Conservation (phyloP, 1,140 invertebrate species). For the Cydia strobilella region DNA sequence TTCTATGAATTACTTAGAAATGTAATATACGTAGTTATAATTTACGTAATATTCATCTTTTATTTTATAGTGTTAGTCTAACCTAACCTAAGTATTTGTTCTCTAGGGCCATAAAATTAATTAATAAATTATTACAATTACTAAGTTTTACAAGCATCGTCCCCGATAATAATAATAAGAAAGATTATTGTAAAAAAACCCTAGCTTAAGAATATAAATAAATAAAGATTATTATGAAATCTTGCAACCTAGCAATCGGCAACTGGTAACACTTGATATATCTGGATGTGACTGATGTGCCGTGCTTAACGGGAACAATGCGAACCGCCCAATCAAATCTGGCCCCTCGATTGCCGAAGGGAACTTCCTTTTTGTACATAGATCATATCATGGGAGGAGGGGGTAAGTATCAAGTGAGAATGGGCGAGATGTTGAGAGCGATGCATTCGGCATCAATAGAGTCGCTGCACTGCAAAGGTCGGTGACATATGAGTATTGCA, state of each 20-base stretch:
- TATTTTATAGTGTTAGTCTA: too few species aligned
- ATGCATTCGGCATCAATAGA: conserved; percentile 58
- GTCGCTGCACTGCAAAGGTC: conserved; percentile 50
- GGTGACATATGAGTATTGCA: conserved; percentile 72
- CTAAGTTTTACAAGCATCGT: too few species aligned
- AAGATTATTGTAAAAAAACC: too few species aligned
- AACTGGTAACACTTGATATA: conserved; percentile 45
- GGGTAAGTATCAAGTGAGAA: conserved; percentile 35
- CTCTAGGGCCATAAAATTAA: too few species aligned
- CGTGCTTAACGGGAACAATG: conserved; percentile 36
- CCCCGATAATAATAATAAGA: too few species aligned
- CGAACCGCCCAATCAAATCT: conserved; percentile 39
- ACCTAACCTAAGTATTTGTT: too few species aligned
- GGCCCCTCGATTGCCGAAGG: conserved; percentile 37
- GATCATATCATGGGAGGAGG: conserved; percentile 35
- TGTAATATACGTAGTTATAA: too few species aligned
- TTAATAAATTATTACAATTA: too few species aligned
- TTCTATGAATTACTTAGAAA: too few species aligned
- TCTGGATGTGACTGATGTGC: conserved; percentile 38
- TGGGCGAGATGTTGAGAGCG: conserved; percentile 43
- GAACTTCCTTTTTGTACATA: conserved; percentile 18
- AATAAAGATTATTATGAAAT: not conserved
- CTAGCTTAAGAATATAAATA: not conserved
- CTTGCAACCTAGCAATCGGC: conserved; percentile 35
- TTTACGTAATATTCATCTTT: too few species aligned